phyloP scores from a whole-genome alignment of 2,888 invertebrate species.

The Cylindroiulus punctatus region DNA sequence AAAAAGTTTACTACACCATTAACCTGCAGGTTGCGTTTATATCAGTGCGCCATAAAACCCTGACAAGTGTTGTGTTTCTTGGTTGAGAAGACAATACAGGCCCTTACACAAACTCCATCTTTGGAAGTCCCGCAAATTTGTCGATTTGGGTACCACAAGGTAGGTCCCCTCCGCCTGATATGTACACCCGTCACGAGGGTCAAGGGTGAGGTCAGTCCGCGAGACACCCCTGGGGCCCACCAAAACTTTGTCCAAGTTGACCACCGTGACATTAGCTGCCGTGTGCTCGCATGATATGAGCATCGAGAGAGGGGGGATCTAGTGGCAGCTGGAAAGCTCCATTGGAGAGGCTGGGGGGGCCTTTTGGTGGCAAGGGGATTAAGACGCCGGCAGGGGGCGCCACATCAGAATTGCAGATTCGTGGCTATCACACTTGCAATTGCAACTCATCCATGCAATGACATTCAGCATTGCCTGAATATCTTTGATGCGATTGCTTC shows the following conservation, averaged over 20 bases:
- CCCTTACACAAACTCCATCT: conserved; percentile 23
- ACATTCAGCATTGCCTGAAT: too few species aligned
- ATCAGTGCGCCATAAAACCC: conserved; percentile 1
- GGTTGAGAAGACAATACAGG: background rate
- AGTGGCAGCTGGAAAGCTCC: conserved; percentile 34
- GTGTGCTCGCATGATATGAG: conserved; percentile 33
- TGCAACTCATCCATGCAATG: too few species aligned
- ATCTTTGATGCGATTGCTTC: too few species aligned
- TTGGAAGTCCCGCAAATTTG: background rate
- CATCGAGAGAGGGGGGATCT: conserved; percentile 21
- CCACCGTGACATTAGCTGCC: conserved; percentile 42
- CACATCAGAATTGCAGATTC: background rate
- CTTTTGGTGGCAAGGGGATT: background rate
- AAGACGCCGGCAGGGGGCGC: background rate
- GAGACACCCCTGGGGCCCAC: conserved; percentile 21
- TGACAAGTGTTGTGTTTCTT: background rate
- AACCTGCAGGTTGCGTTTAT: background rate
- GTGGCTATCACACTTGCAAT: background rate
- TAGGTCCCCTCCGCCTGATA: background rate
- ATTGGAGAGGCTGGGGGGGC: conserved; percentile 23
- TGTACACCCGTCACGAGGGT: conserved; percentile 29
- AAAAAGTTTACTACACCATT: background rate
- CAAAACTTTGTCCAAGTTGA: conserved; percentile 38
- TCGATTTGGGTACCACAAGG: background rate
- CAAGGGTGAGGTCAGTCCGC: conserved; percentile 5